Percentiles rank a stretch among this genome's conserved stretches.
Evolutionary conservation across 2,888 invertebrate species (phyloP).

Genomic region (Pyralis farinalis): DNA sequence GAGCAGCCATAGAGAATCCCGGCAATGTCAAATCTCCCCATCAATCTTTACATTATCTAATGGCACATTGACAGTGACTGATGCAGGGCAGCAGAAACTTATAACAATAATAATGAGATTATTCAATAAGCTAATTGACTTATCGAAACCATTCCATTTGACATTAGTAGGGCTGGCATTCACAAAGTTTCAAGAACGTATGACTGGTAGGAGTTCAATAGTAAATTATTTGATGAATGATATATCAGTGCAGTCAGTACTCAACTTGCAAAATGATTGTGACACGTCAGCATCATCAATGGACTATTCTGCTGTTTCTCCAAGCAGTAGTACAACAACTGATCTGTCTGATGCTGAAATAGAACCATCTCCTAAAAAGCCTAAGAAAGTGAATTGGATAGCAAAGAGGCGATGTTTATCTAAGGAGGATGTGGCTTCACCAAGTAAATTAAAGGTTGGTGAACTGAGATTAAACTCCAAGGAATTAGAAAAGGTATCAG

Average conservation of each 20-base stretch:
- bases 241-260: conserved; percentile 89
- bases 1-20: conserved; percentile 86
- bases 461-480: conserved; percentile 84
- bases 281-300: conserved; percentile 68
- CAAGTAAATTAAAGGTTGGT: conserved; percentile 85
- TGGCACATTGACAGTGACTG: conserved; percentile 71
- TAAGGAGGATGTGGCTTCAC: conserved; percentile 82
- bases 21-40: conserved; percentile 87
- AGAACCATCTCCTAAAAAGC: conserved; percentile 89
- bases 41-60: conserved; percentile 80
- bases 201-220: conserved; percentile 85
- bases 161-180: conserved; percentile 90
- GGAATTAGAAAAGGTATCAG: conserved; percentile 80
- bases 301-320: conserved; percentile 73
- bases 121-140: conserved; percentile 87
- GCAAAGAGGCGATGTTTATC: conserved; percentile 71
- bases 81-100: conserved; percentile 83
- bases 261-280: conserved; percentile 82
- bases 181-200: conserved; percentile 88
- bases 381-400: conserved; percentile 75
- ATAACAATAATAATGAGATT: conserved; percentile 86
- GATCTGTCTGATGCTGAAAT: conserved; percentile 85
- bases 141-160: conserved; percentile 88
- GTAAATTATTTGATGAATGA: conserved; percentile 88
- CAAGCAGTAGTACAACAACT: conserved; percentile 73